A percentile compares a stretch with the other conserved stretches of the same genome.
These are phyloP conservation scores for Lamellibrachia columna DNA, from an alignment of 2,888 invertebrate species.

Conservation along the genomic window DNA sequence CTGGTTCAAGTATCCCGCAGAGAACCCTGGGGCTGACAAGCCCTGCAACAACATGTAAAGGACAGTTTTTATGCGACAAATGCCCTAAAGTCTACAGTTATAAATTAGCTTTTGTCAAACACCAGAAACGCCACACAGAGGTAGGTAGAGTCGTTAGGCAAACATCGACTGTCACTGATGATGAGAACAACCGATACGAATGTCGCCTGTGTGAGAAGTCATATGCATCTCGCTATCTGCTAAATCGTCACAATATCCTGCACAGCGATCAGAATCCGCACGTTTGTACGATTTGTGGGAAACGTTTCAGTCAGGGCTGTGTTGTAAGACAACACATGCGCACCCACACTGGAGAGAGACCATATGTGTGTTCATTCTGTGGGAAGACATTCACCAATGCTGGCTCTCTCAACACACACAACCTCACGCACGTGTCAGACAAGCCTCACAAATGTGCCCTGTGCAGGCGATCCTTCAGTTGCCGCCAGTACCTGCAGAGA, in stretches of 20 bases:
- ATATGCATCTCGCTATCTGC: neutral
- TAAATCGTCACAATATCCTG: neutral
- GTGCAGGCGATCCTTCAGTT: neutral
- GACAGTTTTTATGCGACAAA: neutral
- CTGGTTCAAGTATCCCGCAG: neutral
- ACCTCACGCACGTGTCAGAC: neutral
- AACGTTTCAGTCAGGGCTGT: neutral
- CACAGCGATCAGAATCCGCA: neutral
- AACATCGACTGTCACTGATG: neutral
- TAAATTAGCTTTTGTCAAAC: neutral
- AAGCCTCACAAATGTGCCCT: neutral
- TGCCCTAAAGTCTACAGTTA: neutral
- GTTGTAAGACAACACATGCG: neutral
- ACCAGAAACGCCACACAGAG: neutral
- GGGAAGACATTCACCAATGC: neutral
- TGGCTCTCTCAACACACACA: neutral
- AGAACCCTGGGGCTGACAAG: neutral
- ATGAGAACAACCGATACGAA: neutral
- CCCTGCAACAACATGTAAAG: neutral
- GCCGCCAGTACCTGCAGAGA: neutral
- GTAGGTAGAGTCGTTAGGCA: neutral
- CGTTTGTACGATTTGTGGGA: neutral
- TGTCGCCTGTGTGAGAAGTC: neutral
- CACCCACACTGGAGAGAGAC: neutral
- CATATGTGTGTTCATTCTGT: neutral